Evolutionary conservation across 2,113 vertebrate genomes (phyloP).

Genomic region (Otolemur garnettii): DNA sequence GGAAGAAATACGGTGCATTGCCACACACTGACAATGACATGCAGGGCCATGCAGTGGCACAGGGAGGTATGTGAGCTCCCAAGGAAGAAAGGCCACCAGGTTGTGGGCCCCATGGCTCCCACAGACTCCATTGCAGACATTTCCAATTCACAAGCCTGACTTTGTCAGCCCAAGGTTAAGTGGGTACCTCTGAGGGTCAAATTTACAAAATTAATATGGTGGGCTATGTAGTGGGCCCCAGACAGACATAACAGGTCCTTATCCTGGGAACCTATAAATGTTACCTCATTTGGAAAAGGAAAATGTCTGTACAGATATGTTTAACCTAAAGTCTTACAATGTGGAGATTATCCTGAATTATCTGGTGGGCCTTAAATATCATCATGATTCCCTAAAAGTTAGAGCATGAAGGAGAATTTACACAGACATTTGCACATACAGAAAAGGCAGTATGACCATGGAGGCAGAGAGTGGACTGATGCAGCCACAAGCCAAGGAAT

Average conservation of each 20-base stretch:
- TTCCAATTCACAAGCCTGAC: neutral
- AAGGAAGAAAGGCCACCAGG: neutral
- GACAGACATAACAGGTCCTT: neutral
- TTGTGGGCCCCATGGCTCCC: neutral
- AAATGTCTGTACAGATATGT: rapidly evolving
- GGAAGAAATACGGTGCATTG: neutral
- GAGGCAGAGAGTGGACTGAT: neutral
- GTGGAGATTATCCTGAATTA: neutral
- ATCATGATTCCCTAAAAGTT: neutral
- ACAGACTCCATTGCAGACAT: neutral
- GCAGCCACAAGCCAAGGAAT: neutral
- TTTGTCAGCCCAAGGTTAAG: neutral
- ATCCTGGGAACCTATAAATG: neutral
- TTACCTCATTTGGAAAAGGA: neutral
- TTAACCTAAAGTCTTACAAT: neutral
- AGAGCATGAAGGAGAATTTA: neutral
- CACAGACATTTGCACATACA: neutral
- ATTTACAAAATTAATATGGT: neutral
- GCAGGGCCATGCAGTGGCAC: neutral
- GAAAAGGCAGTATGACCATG: neutral
- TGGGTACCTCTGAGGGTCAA: neutral
- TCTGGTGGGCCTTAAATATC: neutral
- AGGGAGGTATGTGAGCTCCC: neutral
- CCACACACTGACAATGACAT: neutral
- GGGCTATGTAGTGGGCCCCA: neutral